Base-by-base conservation (phyloP, 2,888 invertebrate genomes). In the Pollenia amentaria region DNA sequence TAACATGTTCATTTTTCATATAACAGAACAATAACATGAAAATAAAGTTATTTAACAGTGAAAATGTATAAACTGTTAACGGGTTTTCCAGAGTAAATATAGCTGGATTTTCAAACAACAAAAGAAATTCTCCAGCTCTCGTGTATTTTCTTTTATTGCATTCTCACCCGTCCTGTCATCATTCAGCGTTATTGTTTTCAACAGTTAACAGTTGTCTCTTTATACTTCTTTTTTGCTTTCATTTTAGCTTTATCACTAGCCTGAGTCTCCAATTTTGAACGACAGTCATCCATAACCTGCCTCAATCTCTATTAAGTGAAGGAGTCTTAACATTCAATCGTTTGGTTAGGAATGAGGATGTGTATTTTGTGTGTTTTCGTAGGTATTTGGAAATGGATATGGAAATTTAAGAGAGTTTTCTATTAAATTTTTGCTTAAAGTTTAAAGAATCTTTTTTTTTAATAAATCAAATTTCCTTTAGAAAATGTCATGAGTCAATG, bases 201-300 rank as follows among this genome's bases (percentile, higher is more conserved):
- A 18, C 38, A 51, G 42, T 42, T 60, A 42, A 70, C 48, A 62
- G 18, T 57, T 78, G 48, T 48, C 38, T 48, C 48, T 69, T 40
- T 14, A 42, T 29, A 51, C 1, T 60, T 48, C 29, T 12, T n/a
- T 12, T 10, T 40, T 48, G 11, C 0, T 44, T 40, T 60, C 12
- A n/a, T 75, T 40, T 72, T 7, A 55, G 48, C 40, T 46, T 70
- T 77, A 42, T 83, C 46, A 42, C 12, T 48, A 48, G 48, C 70
- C 77, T 72, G 77, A 70, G 70, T 72, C 65, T 57, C 18, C 46
- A 70, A 64, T 64, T 83, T 64, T 64, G 40, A 46, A 77, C 16
- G 72, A 77, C 55, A 69, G 38, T 38, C 72, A 65, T 16, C 64
- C 76, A 72, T 77, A 77, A 83, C 83, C 83, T 77, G 48, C 83